Evolutionary conservation across 2,113 vertebrate genomes (phyloP).

Genomic region (Pangasianodon hypophthalmus): DNA sequence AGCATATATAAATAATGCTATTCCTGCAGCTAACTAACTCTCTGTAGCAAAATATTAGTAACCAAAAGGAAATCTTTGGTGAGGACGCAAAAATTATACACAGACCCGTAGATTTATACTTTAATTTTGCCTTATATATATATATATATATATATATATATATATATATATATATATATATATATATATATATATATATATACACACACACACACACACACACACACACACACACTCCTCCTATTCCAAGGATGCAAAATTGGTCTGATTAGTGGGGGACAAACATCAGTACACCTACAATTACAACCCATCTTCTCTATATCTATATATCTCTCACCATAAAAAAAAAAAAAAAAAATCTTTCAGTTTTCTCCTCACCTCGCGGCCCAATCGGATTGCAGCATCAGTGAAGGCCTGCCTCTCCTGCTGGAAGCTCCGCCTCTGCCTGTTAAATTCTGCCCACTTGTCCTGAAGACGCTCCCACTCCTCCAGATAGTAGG

Average conservation of each 20-base stretch:
- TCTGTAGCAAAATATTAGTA: neutral
- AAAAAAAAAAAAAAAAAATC: too few species aligned
- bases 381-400: conserved; percentile 76
- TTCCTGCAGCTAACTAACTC: neutral
- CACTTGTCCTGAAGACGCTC: conserved; percentile 68
- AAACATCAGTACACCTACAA: neutral
- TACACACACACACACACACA: neutral
- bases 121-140: neutral
- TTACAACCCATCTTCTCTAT: too few species aligned
- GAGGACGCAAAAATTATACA: neutral
- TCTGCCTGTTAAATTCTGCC: conserved; percentile 69
- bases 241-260: neutral
- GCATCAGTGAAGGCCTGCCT: conserved; percentile 76
- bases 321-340: neutral
- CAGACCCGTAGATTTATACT: neutral
- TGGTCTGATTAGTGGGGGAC: neutral
- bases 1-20: neutral
- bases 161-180: too few species aligned
- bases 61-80: neutral
- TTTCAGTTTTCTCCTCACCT: conserved; percentile 61
- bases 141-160: too few species aligned
- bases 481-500: conserved; percentile 79
- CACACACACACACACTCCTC: neutral
- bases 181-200: too few species aligned
- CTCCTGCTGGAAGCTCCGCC: conserved; percentile 74